These are phyloP conservation scores for Drosophila rhopaloa DNA, from an alignment of 1,140 invertebrate species.

Conservation along the genomic window DNA sequence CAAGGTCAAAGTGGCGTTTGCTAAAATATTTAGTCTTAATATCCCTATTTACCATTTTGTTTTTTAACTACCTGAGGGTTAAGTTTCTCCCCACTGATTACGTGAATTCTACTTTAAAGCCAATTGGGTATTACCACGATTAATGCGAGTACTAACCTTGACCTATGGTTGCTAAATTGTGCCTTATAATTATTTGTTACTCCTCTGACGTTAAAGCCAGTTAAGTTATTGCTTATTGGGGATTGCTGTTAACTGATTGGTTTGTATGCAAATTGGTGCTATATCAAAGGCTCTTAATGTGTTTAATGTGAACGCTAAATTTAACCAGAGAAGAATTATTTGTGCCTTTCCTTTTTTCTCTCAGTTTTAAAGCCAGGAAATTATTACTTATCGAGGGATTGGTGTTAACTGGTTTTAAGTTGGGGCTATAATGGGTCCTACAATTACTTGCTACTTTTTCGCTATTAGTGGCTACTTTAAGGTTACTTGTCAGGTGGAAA, in stretches of 20 bases:
- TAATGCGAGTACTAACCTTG: neutral
- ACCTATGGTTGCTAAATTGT: neutral
- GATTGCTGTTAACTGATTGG: conserved; percentile 29
- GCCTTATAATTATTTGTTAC: conserved; percentile 2
- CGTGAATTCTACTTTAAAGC: neutral
- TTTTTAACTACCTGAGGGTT: conserved; percentile 9
- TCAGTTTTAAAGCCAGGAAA: neutral
- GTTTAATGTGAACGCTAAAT: neutral
- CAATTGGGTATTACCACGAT: neutral
- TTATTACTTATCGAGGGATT: conserved; percentile 3
- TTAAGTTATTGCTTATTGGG: conserved; percentile 17
- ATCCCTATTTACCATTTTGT: conserved; percentile 2
- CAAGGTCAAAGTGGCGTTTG: neutral
- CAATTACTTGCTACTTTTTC: neutral
- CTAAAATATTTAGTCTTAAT: conserved; percentile 19
- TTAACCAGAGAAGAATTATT: neutral
- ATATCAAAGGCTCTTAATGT: neutral
- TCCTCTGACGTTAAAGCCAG: neutral
- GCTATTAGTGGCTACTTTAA: neutral
- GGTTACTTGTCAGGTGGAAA: conserved; percentile 28
- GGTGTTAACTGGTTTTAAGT: neutral
- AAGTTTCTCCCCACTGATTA: neutral
- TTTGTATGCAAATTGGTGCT: conserved; percentile 11
- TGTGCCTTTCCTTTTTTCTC: neutral
- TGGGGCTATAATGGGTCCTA: neutral